Evolutionary conservation across 2,113 vertebrate genomes (phyloP), one percentile per base, ranked within the genome.

Genomic region (Eubucco bourcierii): DNA sequence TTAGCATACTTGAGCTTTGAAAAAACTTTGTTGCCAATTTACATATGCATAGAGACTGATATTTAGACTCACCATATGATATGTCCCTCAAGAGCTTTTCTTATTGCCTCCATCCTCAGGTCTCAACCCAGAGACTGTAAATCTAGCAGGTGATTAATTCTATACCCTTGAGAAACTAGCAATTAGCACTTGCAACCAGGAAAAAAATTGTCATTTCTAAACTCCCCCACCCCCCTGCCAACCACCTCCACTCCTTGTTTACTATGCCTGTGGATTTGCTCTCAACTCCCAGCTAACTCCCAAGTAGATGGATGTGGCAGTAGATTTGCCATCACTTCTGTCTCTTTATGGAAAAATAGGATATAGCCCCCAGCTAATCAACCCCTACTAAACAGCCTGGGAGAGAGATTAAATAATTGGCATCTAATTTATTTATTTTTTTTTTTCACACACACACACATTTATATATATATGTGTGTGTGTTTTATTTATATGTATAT

Each of bases 101-200:
- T 99, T 99, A 99, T 99, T 99, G 99, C 98, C 98, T 98, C 98
- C 97, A 98, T 99, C 98, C 98, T 98, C 98, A 97, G 98, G 98
- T 99, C 98, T 98, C 98, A 98, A 98, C 98, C 97, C 98, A 98
- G 98, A 99, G 98, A 98, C 98, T 98, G 98, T 97, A 98, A 99
- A 98, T 98, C 98, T 98, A 99, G 98, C 97, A 98, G 98, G 98
- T 99, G 99, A 99, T 99, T 99, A 99, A 99, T 99, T 99, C 98
- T 98, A 98, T 98, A 98, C 98, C 98, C 98, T 97, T 96, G 98
- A 99, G 98, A 97, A 98, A 98, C 97, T 98, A 98, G 97, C 98
- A 98, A 98, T 98, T 98, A 98, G 98, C 98, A 98, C 98, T 98
- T 98, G 98, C 98, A 98, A 98, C 98, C 98, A 97, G 98, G 97